Conservation (phyloP, 2,888 invertebrate species). For the Melanostoma scalare region DNA sequence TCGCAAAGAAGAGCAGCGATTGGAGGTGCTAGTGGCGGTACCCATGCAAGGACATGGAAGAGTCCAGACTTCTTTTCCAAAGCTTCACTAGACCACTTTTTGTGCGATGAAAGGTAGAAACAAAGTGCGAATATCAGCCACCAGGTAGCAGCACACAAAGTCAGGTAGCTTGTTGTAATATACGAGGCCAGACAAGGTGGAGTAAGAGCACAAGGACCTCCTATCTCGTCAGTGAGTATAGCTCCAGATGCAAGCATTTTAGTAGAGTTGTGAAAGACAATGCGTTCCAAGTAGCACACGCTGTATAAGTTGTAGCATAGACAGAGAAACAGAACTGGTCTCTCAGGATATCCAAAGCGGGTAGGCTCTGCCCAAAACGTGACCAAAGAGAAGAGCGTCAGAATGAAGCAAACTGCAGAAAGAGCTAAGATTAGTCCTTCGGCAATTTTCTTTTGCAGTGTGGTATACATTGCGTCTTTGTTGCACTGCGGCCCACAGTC, state of each 20-base stretch:
- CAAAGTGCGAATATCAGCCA: conserved; percentile 94
- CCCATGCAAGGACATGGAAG: conserved; percentile 94
- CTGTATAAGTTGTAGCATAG: conserved; percentile 93
- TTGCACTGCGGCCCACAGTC: conserved; percentile 86
- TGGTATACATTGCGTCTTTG: conserved; percentile 86
- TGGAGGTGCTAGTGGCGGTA: conserved; percentile 92
- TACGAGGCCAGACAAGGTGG: conserved; percentile 89
- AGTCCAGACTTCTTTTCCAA: conserved; percentile 93
- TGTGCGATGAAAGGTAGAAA: conserved; percentile 94
- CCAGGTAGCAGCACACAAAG: conserved; percentile 91
- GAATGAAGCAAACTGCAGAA: conserved; percentile 89
- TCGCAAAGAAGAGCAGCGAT: conserved; percentile 91
- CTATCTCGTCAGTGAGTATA: conserved; percentile 80
- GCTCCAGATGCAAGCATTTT: conserved; percentile 76
- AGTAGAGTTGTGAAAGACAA: conserved; percentile 83
- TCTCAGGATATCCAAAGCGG: conserved; percentile 95
- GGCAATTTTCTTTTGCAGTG: conserved; percentile 87
- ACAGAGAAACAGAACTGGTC: conserved; percentile 94
- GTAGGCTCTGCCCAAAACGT: conserved; percentile 95
- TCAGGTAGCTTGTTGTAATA: conserved; percentile 89
- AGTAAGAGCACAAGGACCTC: conserved; percentile 82
- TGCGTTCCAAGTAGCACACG: conserved; percentile 88
- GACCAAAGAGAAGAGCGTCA: conserved; percentile 91
- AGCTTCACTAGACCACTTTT: conserved; percentile 97
- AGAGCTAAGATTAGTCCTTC: conserved; percentile 90